These are phyloP conservation scores for Ashinkailepas kermadecensis DNA, from an alignment of 2,888 invertebrate species.

Conservation along the genomic window DNA sequence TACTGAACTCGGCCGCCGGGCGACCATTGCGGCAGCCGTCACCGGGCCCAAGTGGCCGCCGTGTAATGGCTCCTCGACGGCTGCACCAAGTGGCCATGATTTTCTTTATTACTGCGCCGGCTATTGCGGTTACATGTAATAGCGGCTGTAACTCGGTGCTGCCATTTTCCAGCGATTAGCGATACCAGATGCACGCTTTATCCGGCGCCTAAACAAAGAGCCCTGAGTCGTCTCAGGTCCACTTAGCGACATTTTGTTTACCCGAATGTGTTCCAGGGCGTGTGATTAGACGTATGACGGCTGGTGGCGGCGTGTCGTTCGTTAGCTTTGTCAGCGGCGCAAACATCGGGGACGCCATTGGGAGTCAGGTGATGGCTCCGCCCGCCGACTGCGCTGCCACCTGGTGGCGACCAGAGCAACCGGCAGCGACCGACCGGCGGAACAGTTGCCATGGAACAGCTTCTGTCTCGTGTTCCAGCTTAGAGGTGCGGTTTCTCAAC, in stretches of 20 bases:
- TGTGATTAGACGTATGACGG: background rate
- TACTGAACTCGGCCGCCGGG: background rate
- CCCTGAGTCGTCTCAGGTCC: background rate
- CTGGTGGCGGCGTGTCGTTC: background rate
- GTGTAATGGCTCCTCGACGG: background rate
- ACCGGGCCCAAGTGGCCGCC: no score
- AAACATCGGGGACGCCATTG: background rate
- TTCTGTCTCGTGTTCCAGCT: no score
- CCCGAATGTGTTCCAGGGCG: background rate
- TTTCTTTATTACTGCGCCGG: background rate
- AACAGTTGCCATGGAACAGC: no score
- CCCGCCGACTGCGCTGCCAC: background rate
- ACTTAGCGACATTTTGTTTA: conserved; percentile 16
- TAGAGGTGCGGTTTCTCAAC: no score
- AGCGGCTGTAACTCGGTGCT: background rate
- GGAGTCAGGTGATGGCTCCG: background rate
- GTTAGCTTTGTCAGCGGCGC: background rate
- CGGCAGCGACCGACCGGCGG: no score
- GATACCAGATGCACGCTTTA: background rate
- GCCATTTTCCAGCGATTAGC: conserved; percentile 5
- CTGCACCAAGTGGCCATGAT: background rate
- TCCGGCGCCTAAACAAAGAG: background rate
- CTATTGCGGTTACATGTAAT: conserved; percentile 3
- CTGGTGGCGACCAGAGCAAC: background rate
- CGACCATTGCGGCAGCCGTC: background rate